Percentiles rank a stretch among this genome's conserved stretches.
Conservation (phyloP, 2,888 invertebrate genomes). For the Agonopterix alstromeriana region DNA sequence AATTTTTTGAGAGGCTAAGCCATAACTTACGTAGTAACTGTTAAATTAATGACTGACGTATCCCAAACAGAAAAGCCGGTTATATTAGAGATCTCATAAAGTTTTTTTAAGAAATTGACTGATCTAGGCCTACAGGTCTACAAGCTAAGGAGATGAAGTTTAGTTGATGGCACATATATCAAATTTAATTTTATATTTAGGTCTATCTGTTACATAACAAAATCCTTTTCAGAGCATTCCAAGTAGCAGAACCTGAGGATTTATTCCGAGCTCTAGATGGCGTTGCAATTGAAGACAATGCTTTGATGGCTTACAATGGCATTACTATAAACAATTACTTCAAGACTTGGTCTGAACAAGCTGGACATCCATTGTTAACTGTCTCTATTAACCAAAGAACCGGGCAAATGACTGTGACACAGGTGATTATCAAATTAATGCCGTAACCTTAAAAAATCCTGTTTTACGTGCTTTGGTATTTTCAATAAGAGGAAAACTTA, state of each 20-base stretch:
- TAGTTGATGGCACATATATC: no score
- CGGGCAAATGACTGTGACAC: conserved; percentile 47
- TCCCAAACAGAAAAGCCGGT: no score
- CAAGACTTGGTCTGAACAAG: conserved; percentile 77
- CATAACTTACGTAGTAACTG: no score
- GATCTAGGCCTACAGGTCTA: no score
- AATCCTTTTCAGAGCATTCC: conserved; percentile 33
- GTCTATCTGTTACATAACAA: no score
- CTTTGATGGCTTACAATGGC: conserved; percentile 38
- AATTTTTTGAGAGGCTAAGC: no score
- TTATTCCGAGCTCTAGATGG: conserved; percentile 68
- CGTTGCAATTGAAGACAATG: conserved; percentile 37
- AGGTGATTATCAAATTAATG: conserved; percentile 35
- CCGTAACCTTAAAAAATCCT: background rate
- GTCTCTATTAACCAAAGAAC: conserved; percentile 58
- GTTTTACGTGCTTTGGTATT: background rate
- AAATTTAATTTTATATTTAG: no score
- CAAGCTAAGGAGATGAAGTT: no score
- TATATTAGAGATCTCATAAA: no score
- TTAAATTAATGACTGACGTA: no score
- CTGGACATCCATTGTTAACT: conserved; percentile 77
- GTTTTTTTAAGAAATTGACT: no score
- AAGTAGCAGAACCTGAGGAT: conserved; percentile 65
- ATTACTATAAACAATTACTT: conserved; percentile 64
- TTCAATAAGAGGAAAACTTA: no score